Evolutionary conservation across 2,113 vertebrate species (phyloP).

Genomic region (Psilopsiagon aymara): DNA sequence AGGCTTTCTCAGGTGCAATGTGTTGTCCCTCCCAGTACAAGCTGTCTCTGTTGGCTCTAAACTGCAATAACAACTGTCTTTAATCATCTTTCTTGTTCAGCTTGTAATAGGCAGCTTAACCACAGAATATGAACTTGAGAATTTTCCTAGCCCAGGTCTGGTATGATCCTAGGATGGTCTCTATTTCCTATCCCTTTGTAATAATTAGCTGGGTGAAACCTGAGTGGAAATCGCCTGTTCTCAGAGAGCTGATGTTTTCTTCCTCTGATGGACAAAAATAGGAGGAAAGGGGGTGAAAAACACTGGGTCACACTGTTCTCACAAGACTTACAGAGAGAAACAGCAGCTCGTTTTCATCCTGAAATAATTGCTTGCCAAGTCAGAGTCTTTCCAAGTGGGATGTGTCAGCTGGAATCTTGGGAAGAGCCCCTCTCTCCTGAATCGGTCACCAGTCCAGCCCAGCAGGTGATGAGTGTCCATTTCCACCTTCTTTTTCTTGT

Average conservation of each 20-base stretch:
- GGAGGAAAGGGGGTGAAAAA: not conserved
- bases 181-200: not conserved
- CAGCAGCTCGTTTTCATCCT: not conserved
- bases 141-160: not conserved
- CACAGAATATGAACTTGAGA: constrained; percentile 6
- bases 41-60: constrained; percentile 42
- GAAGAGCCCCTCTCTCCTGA: not conserved
- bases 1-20: not conserved
- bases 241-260: not conserved
- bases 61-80: constrained; percentile 43
- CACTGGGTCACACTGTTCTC: not conserved
- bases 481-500: not conserved
- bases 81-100: constrained; percentile 38
- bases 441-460: not conserved
- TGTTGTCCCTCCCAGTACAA: constrained; percentile 29
- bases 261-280: not conserved
- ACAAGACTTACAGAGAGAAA: not conserved
- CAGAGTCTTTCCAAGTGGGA: not conserved
- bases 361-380: not conserved
- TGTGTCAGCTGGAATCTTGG: not conserved
- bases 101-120: constrained; percentile 2
- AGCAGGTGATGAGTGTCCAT: not conserved
- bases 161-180: not conserved
- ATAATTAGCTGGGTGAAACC: constrained; percentile 36
- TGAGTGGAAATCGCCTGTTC: constrained; percentile 11